Evolutionary conservation across 2,888 invertebrate genomes (phyloP).

Genomic region (Subacronicta megacephala): DNA sequence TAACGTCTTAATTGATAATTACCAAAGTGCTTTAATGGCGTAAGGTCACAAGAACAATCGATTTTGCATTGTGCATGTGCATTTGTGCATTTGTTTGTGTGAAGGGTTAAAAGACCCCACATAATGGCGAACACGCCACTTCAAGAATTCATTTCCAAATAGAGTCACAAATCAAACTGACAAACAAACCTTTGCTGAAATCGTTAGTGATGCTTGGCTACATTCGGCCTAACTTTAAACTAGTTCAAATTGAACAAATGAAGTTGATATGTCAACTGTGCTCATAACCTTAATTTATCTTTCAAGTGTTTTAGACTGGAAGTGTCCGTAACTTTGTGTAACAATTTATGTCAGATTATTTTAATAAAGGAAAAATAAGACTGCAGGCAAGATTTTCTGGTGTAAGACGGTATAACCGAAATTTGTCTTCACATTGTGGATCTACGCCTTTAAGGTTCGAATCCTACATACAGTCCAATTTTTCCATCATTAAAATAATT

Average conservation of each 20-base stretch:
- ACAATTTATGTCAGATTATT: neutral
- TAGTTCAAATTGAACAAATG: conserved; percentile 39
- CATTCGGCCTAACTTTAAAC: conserved; percentile 32
- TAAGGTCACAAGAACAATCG: no score
- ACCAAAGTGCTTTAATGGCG: no score
- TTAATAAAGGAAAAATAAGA: no score
- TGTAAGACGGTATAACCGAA: no score
- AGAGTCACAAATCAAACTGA: conserved; percentile 45
- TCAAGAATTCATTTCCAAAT: conserved; percentile 19
- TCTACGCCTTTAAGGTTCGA: no score
- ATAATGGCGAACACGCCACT: neutral
- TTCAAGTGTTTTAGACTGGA: neutral
- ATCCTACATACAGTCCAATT: no score
- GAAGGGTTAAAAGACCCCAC: neutral
- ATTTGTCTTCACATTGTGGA: no score
- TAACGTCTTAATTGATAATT: no score
- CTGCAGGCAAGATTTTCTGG: no score
- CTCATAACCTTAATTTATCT: conserved; percentile 9
- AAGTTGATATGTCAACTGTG: conserved; percentile 11
- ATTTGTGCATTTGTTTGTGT: no score
- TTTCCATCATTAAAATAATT: no score
- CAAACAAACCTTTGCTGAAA: conserved; percentile 22
- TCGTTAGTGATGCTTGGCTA: conserved; percentile 36
- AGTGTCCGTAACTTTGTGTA: neutral
- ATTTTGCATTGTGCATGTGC: no score